These are phyloP conservation scores for Drosophila prostipennis DNA, from an alignment of 2,888 invertebrate genomes.

Conservation along the genomic window DNA sequence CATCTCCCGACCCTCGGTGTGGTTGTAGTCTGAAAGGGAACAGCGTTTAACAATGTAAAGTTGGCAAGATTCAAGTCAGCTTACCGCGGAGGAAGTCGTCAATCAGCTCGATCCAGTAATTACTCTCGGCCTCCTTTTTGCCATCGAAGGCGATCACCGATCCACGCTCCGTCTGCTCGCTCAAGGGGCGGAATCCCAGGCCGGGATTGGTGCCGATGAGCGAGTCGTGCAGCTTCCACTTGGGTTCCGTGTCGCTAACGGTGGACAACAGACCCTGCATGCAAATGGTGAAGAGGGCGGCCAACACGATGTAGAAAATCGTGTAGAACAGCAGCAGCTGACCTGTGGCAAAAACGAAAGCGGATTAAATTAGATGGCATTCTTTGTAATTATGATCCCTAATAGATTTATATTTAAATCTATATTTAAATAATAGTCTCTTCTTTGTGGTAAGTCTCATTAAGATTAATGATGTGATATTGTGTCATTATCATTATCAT, in stretches of 20 bases:
- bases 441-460: no score
- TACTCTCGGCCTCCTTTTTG: conserved; percentile 85
- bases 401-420: no score
- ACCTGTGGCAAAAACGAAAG: conserved; percentile 85
- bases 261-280: conserved; percentile 92
- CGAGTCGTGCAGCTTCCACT: conserved; percentile 90
- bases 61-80: conserved; percentile 49
- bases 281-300: conserved; percentile 93
- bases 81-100: conserved; percentile 87
- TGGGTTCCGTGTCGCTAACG: conserved; percentile 89
- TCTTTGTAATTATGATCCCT: no score
- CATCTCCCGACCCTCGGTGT: conserved; percentile 84
- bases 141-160: conserved; percentile 87
- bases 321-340: conserved; percentile 93
- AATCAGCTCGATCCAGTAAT: conserved; percentile 86
- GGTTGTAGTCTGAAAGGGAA: conserved; percentile 81
- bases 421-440: no score
- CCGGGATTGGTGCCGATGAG: conserved; percentile 90
- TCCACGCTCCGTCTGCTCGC: conserved; percentile 85
- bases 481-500: no score
- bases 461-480: no score
- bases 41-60: not conserved
- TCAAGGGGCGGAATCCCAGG: conserved; percentile 88
- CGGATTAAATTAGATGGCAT: not conserved
- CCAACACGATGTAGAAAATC: conserved; percentile 93